Percentiles rank a stretch among this genome's conserved stretches.
phyloP scores from a whole-genome alignment of 2,113 vertebrate species.

The Nibea albiflora region DNA sequence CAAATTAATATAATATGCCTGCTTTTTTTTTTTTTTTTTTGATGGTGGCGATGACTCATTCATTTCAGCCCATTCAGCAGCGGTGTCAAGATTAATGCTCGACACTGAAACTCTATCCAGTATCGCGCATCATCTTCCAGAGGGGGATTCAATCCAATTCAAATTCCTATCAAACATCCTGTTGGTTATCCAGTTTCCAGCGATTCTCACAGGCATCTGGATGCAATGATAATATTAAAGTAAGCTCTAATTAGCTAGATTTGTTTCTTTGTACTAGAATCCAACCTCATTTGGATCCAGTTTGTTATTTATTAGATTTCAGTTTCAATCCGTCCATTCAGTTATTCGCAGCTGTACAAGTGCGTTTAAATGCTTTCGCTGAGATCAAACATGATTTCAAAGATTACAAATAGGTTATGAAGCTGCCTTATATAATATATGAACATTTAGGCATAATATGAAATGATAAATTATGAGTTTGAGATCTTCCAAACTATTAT shows the following conservation, averaged over 20 bases:
- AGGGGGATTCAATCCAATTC: not conserved
- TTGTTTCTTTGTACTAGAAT: not conserved
- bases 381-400: not conserved
- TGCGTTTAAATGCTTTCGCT: not conserved
- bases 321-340: not conserved
- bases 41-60: conserved; percentile 36
- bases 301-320: not conserved
- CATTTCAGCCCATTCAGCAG: conserved; percentile 6
- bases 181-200: not conserved
- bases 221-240: not conserved
- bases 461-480: not conserved
- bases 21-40: not conserved
- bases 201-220: not conserved
- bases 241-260: not conserved
- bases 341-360: not conserved
- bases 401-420: not conserved
- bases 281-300: not conserved
- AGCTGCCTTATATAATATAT: not conserved
- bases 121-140: conserved; percentile 14
- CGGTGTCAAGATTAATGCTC: conserved; percentile 26
- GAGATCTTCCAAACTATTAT: not conserved
- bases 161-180: conserved; percentile 20
- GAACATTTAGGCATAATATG: not conserved
- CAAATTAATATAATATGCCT: not conserved
- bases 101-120: conserved; percentile 19